Conservation (phyloP, 2,888 invertebrate species). For the Plutella xylostella region DNA sequence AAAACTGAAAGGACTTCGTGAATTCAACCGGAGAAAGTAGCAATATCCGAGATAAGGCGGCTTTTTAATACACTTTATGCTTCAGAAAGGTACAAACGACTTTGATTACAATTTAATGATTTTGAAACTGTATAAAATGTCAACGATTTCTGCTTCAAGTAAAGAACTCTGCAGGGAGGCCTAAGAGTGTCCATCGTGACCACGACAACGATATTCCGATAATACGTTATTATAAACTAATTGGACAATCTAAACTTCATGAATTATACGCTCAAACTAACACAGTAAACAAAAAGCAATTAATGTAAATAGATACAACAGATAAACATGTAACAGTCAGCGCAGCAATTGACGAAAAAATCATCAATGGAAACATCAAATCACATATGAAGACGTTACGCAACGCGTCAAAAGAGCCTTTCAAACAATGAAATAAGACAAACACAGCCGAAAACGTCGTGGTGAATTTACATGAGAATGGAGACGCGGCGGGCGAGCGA, state of each 20-base stretch:
- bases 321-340: neutral
- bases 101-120: neutral
- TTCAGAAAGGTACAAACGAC: neutral
- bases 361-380: neutral
- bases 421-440: too few species aligned
- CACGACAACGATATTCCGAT: constrained; percentile 1
- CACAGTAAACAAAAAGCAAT: neutral
- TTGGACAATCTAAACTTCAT: neutral
- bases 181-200: constrained; percentile 7
- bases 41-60: neutral
- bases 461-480: constrained; percentile 12
- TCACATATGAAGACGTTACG: too few species aligned
- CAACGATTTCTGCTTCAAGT: neutral
- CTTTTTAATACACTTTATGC: neutral
- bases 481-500: constrained; percentile 6
- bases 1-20: neutral
- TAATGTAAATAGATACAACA: neutral
- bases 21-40: neutral
- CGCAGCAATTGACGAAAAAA: neutral
- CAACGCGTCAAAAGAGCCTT: too few species aligned
- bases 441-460: neutral
- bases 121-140: neutral
- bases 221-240: neutral
- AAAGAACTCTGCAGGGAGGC: constrained; percentile 7
- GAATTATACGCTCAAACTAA: neutral